phyloP scores from a whole-genome alignment of 2,113 vertebrate species.

The Tiliqua scincoides region DNA sequence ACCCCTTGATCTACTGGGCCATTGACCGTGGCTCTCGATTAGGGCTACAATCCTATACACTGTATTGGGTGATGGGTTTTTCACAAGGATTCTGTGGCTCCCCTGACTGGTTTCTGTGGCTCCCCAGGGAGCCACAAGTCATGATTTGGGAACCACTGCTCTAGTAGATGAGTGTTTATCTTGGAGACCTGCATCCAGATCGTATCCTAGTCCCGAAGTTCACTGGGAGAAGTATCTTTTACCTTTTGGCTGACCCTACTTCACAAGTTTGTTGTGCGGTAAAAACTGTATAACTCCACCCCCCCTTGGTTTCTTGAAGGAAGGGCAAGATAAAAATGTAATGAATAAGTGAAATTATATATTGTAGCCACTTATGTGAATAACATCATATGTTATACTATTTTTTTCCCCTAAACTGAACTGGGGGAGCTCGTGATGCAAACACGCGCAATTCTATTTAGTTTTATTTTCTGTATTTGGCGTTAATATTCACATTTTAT shows the following conservation, averaged over 20 bases:
- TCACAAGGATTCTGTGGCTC: too few species aligned
- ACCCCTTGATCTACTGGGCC: too few species aligned
- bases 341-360: constrained; percentile 40
- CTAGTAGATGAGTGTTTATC: neutral
- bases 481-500: constrained; percentile 21
- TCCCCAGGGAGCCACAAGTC: too few species aligned
- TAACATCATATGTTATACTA: constrained; percentile 59
- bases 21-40: too few species aligned
- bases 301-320: neutral
- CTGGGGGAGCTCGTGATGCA: constrained; percentile 52
- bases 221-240: neutral
- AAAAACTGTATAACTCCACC: neutral
- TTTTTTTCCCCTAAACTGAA: constrained; percentile 43
- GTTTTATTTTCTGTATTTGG: constrained; percentile 59
- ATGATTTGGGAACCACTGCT: too few species aligned
- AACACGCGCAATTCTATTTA: constrained; percentile 55
- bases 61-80: too few species aligned
- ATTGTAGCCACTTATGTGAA: constrained; percentile 63
- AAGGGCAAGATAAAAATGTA: constrained; percentile 41
- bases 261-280: neutral
- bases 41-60: too few species aligned
- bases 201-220: neutral
- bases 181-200: neutral
- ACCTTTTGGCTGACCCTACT: too few species aligned
- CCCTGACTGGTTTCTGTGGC: too few species aligned